phyloP scores from a whole-genome alignment of 2,888 invertebrate species.

The Miltochrista miniata region DNA sequence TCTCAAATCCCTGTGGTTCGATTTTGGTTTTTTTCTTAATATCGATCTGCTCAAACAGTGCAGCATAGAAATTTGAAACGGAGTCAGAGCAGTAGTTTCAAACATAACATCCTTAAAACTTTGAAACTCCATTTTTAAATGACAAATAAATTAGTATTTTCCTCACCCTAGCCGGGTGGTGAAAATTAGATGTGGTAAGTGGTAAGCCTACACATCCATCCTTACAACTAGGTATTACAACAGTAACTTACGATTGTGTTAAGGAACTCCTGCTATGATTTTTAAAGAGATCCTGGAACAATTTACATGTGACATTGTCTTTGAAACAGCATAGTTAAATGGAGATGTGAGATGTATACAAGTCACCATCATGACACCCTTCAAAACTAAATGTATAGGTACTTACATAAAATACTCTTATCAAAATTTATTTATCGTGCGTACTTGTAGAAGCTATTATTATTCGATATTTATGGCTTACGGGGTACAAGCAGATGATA shows the following conservation, averaged over 20 bases:
- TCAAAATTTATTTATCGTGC: slow-evolving; percentile 31
- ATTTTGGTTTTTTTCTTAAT: too few species aligned
- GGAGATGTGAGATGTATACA: neutral
- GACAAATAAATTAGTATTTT: too few species aligned
- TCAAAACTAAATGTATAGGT: slow-evolving; percentile 3
- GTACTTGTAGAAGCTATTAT: slow-evolving; percentile 14
- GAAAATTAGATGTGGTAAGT: too few species aligned
- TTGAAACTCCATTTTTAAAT: too few species aligned
- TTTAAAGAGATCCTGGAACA: slow-evolving; percentile 64
- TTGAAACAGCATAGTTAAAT: neutral
- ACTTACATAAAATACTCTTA: slow-evolving; percentile 32
- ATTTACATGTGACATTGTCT: slow-evolving; percentile 42
- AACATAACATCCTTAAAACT: too few species aligned
- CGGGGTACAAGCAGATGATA: slow-evolving; percentile 7
- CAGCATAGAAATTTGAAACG: too few species aligned
- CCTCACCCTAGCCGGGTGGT: too few species aligned
- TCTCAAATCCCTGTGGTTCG: too few species aligned
- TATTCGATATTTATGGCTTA: slow-evolving; percentile 17
- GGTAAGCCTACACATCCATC: too few species aligned
- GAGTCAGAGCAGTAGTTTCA: too few species aligned
- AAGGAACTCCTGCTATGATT: slow-evolving; percentile 47
- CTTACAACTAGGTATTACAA: slow-evolving; percentile 10
- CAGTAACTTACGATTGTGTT: slow-evolving; percentile 53
- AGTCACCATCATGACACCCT: neutral
- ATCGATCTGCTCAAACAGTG: too few species aligned